Evolutionary conservation across 2,797 vertebrate genomes (phyloP).

Genomic region (Poecilia wingei): DNA sequence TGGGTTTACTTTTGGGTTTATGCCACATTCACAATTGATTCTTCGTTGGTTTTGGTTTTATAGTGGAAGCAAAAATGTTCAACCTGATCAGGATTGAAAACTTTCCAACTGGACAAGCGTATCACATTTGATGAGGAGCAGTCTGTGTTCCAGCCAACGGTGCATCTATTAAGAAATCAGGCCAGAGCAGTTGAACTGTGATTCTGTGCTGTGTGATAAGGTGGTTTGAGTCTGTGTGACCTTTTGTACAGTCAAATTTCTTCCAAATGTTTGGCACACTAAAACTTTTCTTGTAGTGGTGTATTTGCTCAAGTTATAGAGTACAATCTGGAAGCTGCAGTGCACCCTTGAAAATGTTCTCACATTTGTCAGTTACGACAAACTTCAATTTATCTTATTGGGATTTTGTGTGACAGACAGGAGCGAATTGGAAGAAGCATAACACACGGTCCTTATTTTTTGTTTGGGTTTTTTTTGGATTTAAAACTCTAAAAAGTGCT

Average conservation of each 20-base stretch:
- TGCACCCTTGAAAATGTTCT: not conserved
- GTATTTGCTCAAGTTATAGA: conserved; percentile 9
- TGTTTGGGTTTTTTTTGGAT: not conserved
- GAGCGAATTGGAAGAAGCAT: not conserved
- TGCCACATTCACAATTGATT: conserved; percentile 37
- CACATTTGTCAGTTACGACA: not conserved
- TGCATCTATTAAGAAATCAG: not conserved
- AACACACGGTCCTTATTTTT: not conserved
- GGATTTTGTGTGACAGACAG: not conserved
- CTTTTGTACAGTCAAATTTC: not conserved
- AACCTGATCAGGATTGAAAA: conserved; percentile 41
- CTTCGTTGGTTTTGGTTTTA: conserved; percentile 66
- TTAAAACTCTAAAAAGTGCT: not conserved
- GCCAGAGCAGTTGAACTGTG: not conserved
- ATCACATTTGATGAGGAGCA: conserved; percentile 13
- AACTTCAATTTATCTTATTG: not conserved
- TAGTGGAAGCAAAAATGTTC: conserved; percentile 47
- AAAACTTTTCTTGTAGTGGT: conserved; percentile 3
- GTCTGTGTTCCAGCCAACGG: not conserved
- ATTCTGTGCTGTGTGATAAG: not conserved
- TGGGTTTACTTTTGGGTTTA: conserved; percentile 23
- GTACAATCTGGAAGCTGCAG: not conserved
- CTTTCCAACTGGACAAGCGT: conserved; percentile 6
- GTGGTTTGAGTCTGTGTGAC: not conserved
- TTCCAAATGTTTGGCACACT: conserved; percentile 11